A percentile compares a stretch with the other conserved stretches of the same genome.
Evolutionary conservation across 2,797 vertebrate species (phyloP).

Genomic region (Notolepis coatsorum): DNA sequence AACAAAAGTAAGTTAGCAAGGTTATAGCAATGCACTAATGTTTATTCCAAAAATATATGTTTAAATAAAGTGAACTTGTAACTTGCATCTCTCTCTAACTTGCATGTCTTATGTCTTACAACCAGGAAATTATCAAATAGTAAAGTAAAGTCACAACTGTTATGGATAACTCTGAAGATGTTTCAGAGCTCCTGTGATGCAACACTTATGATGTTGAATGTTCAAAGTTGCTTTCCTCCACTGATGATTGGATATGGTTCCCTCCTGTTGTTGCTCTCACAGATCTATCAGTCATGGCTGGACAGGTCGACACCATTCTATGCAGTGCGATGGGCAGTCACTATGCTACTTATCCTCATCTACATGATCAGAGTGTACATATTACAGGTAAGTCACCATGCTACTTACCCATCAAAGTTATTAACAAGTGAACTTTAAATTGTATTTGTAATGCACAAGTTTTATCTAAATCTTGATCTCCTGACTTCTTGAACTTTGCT

Average conservation of each 20-base stretch:
- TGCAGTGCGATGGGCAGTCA: constrained; percentile 90
- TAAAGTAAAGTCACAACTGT: too few species aligned
- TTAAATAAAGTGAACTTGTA: too few species aligned
- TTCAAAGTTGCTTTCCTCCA: background rate
- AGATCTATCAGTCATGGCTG: constrained; percentile 99
- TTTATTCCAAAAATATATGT: too few species aligned
- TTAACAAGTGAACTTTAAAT: too few species aligned
- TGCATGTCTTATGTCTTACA: background rate
- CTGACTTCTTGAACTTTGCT: too few species aligned
- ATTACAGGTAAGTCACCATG: constrained; percentile 87
- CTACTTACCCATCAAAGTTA: background rate
- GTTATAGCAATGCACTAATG: too few species aligned
- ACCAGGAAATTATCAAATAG: too few species aligned
- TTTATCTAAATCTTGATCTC: too few species aligned
- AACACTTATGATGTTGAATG: background rate
- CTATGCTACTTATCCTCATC: constrained; percentile 90
- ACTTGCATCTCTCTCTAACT: background rate
- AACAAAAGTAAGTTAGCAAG: too few species aligned
- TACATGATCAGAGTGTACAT: constrained; percentile 99
- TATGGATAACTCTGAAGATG: too few species aligned
- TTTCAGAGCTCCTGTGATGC: too few species aligned
- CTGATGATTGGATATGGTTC: constrained; percentile 1
- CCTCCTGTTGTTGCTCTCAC: constrained; percentile 30
- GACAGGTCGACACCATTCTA: constrained; percentile 98
- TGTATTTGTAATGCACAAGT: too few species aligned